These are phyloP conservation scores for Luffia ferchaultella DNA, from an alignment of 2,888 invertebrate genomes.

Conservation along the genomic window DNA sequence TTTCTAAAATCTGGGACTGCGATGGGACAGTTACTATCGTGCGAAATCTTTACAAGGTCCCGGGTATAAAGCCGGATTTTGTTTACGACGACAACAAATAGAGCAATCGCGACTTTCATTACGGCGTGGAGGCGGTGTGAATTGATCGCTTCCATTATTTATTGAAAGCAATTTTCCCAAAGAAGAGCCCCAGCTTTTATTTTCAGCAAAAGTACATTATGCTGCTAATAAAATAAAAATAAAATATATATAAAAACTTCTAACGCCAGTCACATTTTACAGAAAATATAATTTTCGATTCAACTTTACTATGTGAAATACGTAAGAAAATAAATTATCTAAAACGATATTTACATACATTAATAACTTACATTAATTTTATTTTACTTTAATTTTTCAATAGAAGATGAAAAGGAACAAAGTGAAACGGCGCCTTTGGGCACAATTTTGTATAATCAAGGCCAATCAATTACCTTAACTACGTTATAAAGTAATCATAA, in stretches of 20 bases:
- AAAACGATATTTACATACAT: no score
- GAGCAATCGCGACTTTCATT: constrained; percentile 36
- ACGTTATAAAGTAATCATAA: not conserved
- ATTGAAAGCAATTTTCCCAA: constrained; percentile 41
- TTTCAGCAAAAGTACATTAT: not conserved
- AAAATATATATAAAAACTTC: no score
- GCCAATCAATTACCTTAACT: not conserved
- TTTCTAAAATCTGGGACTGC: not conserved
- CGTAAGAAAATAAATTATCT: not conserved
- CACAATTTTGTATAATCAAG: not conserved
- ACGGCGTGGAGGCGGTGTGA: constrained; percentile 21
- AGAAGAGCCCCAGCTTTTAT: not conserved
- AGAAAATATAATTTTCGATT: no score
- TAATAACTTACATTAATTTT: no score
- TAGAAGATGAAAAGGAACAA: no score
- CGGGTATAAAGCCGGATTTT: constrained; percentile 53
- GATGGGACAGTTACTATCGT: not conserved
- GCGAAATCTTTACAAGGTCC: constrained; percentile 45
- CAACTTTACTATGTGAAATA: not conserved
- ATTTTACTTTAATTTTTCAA: no score
- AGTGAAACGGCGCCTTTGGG: no score
- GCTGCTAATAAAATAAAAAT: not conserved
- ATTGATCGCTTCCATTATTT: constrained; percentile 51
- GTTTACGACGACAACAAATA: constrained; percentile 55
- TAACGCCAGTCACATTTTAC: no score